Evolutionary conservation across 2,113 vertebrate species (phyloP), one percentile per base, ranked within the genome.

Genomic region (Tringa solitaria): DNA sequence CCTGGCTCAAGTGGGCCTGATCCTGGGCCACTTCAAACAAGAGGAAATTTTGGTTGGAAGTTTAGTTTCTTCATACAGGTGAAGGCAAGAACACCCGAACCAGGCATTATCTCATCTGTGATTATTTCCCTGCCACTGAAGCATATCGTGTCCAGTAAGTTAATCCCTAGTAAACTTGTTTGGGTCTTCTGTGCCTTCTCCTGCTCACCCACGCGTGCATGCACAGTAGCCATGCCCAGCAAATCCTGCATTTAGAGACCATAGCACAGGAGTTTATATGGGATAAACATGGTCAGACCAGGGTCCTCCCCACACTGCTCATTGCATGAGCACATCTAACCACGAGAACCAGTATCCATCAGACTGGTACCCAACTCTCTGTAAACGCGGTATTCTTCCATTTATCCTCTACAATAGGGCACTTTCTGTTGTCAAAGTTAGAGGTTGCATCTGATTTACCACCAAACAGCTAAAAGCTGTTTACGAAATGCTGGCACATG

Each of bases 271-370:
- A 46, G 13, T 73, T 63, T 14, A 35, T 7, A 26, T 0, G 2
- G 26, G 20, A 35, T 35, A 59, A 41, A 24, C 27, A 28, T 3
- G 0, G 19, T 24, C 32, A 37, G 12, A 2, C 7, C 1, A 1
- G 8, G 12, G 12, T 57, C 45, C 28, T 28, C n/a, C 33, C 16
- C 19, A 1, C 15, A 10, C 50, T 2, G 0, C 51, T 68, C 48
- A 21, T 2, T 2, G 14, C 32, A 24, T 0, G 1, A 53, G 8
- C 4, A 1, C 26, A 10, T 53, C 53, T 26, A 30, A 18, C 5
- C 12, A 1, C 20, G 0, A 32, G 6, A 20, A 63, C 33, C 15
- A 11, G 37, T 13, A n/a, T 9, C 33, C 69, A 41, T 33, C 37
- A 45, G 39, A 39, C 35, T 50, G 37, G 22, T 35, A 26, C n/a